Percentiles rank a stretch among this genome's conserved stretches.
Conservation (phyloP, 2,888 invertebrate species). For the Ceratothoa steindachneri region DNA sequence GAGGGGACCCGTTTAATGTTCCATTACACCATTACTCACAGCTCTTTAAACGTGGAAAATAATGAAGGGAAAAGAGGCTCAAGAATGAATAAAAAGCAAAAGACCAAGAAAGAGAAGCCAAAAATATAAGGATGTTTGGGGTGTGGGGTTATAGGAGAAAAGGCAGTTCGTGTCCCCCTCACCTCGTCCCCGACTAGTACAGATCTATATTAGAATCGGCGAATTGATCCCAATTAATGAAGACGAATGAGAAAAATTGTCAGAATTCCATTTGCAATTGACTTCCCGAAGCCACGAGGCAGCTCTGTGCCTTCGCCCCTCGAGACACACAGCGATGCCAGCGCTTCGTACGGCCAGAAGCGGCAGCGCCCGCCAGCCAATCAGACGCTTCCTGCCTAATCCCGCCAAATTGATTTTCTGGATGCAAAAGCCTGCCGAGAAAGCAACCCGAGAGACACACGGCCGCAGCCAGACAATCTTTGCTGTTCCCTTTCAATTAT, state of each 20-base stretch:
- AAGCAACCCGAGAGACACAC: not conserved
- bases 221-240: slow-evolving; percentile 8
- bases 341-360: not conserved
- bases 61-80: no score
- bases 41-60: no score
- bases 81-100: no score
- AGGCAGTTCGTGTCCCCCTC: not conserved
- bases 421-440: slow-evolving; percentile 26
- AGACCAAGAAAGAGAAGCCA: no score
- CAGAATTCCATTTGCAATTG: slow-evolving; percentile 12
- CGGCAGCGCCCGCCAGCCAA: slow-evolving; percentile 42
- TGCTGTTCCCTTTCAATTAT: not conserved
- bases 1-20: no score
- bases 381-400: slow-evolving; percentile 43
- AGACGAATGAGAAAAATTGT: slow-evolving; percentile 12
- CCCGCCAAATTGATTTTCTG: slow-evolving; percentile 47
- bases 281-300: slow-evolving; percentile 7
- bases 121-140: no score
- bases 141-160: no score
- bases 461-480: not conserved
- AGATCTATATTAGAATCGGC: slow-evolving; percentile 8
- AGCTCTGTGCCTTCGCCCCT: not conserved
- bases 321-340: slow-evolving; percentile 4
- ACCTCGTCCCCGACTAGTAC: not conserved
- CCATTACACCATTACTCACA: no score